Evolutionary conservation across 1,140 invertebrate species (phyloP).

Genomic region (Drosophila triauraria): DNA sequence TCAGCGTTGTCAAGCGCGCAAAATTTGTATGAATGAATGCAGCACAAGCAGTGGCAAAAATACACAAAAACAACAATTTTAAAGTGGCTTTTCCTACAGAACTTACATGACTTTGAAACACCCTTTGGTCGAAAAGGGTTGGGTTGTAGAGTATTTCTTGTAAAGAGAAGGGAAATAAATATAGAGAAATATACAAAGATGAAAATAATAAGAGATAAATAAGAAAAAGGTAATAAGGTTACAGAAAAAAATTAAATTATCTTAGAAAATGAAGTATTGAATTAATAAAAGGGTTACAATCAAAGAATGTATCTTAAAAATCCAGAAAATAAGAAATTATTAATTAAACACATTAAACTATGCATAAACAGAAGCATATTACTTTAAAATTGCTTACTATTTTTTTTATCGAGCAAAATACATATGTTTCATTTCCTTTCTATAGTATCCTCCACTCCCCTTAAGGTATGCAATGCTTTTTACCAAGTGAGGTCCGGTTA

Average conservation of each 20-base stretch:
- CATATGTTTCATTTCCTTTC: too few species aligned
- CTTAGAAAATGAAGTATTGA: too few species aligned
- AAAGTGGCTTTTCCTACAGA: background rate
- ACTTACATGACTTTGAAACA: background rate
- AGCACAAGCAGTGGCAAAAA: constrained; percentile 54
- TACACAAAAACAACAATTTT: constrained; percentile 28
- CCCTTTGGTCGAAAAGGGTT: background rate
- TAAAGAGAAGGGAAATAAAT: background rate
- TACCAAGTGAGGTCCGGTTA: background rate
- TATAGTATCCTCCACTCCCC: background rate
- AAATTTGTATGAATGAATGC: constrained; percentile 83
- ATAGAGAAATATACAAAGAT: too few species aligned
- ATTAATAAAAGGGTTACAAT: too few species aligned
- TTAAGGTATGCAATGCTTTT: background rate
- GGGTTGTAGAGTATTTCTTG: background rate
- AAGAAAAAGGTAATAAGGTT: too few species aligned
- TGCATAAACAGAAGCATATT: background rate
- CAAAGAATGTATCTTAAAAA: too few species aligned
- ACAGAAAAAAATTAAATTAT: too few species aligned
- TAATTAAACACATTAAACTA: too few species aligned
- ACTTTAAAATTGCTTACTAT: background rate
- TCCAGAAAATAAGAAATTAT: too few species aligned
- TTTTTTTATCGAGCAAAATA: too few species aligned
- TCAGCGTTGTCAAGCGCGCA: constrained; percentile 82
- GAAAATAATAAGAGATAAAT: background rate